These are phyloP conservation scores for Eugnorisma glareosa DNA, from an alignment of 2,888 invertebrate genomes.

Conservation along the genomic window DNA sequence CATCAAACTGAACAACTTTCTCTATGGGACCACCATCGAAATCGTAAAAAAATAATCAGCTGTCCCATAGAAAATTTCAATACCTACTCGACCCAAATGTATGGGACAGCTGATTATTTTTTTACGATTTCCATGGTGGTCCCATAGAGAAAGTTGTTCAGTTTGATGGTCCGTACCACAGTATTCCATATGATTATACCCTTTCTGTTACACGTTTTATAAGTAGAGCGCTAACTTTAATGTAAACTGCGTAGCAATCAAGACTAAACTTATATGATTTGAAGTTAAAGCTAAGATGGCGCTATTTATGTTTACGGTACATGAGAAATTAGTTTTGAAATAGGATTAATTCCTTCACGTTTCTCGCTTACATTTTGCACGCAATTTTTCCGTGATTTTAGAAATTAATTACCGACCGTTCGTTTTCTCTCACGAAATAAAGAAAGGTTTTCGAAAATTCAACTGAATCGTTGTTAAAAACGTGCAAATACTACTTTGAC, in stretches of 20 bases:
- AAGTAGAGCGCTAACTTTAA: neutral
- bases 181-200: no score
- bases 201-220: no score
- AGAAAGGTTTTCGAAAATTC: neutral
- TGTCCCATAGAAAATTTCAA: no score
- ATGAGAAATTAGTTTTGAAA: constrained; percentile 13
- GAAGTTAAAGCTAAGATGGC: constrained; percentile 1
- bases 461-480: neutral
- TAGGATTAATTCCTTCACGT: neutral
- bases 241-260: constrained; percentile 23
- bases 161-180: no score
- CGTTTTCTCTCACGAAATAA: neutral
- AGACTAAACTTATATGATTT: constrained; percentile 21
- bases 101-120: no score
- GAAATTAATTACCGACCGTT: neutral
- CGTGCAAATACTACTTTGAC: neutral
- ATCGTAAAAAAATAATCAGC: no score
- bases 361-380: neutral
- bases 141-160: no score
- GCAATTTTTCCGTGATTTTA: neutral
- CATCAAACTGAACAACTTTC: no score
- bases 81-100: no score
- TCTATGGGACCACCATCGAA: no score
- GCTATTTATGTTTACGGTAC: neutral
- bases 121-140: no score